Base-by-base conservation (phyloP, 2,888 invertebrate genomes). In the Microchrysa polita region DNA sequence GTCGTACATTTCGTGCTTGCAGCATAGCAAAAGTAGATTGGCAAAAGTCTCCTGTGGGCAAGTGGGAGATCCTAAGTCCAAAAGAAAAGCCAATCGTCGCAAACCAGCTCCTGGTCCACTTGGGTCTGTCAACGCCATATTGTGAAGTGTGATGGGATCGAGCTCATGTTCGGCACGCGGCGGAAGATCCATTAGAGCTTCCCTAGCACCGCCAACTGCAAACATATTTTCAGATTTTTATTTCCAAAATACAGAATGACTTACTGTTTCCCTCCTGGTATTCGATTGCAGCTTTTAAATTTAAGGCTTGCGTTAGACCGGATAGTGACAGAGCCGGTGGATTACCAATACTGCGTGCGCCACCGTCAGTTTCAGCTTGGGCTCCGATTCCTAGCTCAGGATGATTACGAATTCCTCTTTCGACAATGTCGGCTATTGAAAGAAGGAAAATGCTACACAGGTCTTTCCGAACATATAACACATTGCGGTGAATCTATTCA, bases 1-100 rank as follows among this genome's bases (percentile, higher is more conserved):
- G 83, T 99, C 98, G 82, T 93, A 98, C 82, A 97, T 96, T 85
- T 98, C 98, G 84, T 97, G 96, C 83, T 97, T 97, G 82, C 98
- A 96, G 82, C 98, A 99, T 0, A 98, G 87, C 2, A 99, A 87
- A 57, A 99, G 86, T 20, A 99, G 88, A 85, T 99, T 99, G 1
- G 96, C 93, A 83, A 99, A 98, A 0, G 98, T 98, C 87, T 99
- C 98, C 14, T 95, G 94, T 2, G 99, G 99, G 82, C 98, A 98
- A 4, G 84, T 80, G 0, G 85, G 84, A 1, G 96, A 95, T 81
- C 96, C 96, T 81, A 98, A 95, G 81, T 97, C 95, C 27, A 99
- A 87, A 20, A 99, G 88, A 84, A 98, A 99, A 81, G 95, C 95
- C 67, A 96, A 84, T 81, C 96, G 95, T 5, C 89, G 87, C 1